These are phyloP conservation scores for Psittacula cyanocephala DNA, from an alignment of 2,113 vertebrate species.

Conservation along the genomic window DNA sequence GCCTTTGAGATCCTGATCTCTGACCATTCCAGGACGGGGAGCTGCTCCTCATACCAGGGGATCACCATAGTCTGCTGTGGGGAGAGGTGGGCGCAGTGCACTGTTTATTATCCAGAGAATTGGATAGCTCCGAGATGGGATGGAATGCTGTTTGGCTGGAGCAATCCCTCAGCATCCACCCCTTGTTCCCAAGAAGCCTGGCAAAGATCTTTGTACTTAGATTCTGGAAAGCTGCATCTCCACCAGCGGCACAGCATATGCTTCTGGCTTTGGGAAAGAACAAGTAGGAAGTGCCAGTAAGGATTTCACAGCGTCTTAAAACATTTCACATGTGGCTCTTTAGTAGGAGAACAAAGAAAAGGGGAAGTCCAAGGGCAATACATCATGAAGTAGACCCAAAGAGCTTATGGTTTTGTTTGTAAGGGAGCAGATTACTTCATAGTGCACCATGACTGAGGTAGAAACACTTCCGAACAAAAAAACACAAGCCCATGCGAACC, in stretches of 20 bases:
- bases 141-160: fast-evolving
- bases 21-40: neutral
- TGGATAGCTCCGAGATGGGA: fast-evolving
- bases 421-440: neutral
- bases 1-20: neutral
- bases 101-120: neutral
- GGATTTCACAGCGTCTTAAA: neutral
- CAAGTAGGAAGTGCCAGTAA: neutral
- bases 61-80: fast-evolving
- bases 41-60: neutral
- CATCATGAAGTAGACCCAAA: neutral
- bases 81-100: neutral
- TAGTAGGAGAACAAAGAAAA: neutral
- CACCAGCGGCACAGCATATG: neutral
- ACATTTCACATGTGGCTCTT: neutral
- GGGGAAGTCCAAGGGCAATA: neutral
- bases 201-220: neutral
- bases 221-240: neutral
- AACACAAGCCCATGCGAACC: fast-evolving
- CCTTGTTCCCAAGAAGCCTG: neutral
- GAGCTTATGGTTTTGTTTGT: fast-evolving
- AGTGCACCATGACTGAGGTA: neutral
- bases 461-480: neutral
- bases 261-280: neutral
- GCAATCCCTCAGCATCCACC: neutral